A percentile compares a stretch with the other conserved stretches of the same genome.
phyloP scores from a whole-genome alignment of 2,797 vertebrate genomes.

The Scolopax bukidnonensis region DNA sequence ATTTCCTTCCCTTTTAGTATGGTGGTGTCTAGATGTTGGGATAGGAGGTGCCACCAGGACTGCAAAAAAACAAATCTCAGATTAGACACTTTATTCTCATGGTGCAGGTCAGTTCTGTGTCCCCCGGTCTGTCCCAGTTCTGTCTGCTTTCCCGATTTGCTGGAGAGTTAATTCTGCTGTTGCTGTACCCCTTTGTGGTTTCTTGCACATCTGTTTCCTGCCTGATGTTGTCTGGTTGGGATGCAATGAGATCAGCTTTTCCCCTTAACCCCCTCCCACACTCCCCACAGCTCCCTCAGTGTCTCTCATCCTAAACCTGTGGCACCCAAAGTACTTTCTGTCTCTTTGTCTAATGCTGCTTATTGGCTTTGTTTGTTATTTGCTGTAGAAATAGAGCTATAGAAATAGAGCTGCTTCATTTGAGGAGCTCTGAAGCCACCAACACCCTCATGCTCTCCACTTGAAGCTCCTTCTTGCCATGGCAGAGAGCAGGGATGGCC shows the following conservation, averaged over 20 bases:
- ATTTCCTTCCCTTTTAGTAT: not conserved
- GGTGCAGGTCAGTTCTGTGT: too few relatives aligned
- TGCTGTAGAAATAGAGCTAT: slow-evolving; percentile 27
- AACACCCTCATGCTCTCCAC: not conserved
- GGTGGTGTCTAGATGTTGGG: not conserved
- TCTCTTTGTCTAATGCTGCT: not conserved
- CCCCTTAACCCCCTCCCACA: slow-evolving; percentile 68
- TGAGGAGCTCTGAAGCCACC: slow-evolving; percentile 27
- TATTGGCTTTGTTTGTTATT: slow-evolving; percentile 29
- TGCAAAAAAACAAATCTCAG: not conserved
- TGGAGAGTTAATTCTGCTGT: slow-evolving; percentile 19
- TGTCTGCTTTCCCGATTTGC: not conserved
- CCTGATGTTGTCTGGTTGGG: slow-evolving; percentile 69
- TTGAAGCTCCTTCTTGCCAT: not conserved
- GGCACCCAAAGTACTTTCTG: slow-evolving; percentile 22
- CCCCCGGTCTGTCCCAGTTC: too few relatives aligned
- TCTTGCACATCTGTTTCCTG: slow-evolving; percentile 82
- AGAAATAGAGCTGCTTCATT: slow-evolving; percentile 12
- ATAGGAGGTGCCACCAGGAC: not conserved
- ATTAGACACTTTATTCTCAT: too few relatives aligned
- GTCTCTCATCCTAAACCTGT: slow-evolving; percentile 56
- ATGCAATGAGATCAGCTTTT: slow-evolving; percentile 80
- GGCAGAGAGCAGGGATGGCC: not conserved
- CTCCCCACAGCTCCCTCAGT: slow-evolving; percentile 63
- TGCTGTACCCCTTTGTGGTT: slow-evolving; percentile 70